Evolutionary conservation across 1,140 invertebrate species (phyloP), one percentile per base, ranked within the genome.

Genomic region (Gryon sp.): DNA sequence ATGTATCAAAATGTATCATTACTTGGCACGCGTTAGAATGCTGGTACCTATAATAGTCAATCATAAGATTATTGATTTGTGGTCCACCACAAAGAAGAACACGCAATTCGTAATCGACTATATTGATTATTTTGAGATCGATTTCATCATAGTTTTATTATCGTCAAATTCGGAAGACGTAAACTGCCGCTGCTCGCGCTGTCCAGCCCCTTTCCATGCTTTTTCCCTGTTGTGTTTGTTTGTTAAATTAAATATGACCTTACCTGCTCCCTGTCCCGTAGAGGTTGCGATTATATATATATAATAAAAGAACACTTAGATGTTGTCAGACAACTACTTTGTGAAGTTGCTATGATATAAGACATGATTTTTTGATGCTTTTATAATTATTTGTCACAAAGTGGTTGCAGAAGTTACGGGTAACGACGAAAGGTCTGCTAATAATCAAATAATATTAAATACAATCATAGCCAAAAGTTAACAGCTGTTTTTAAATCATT

Each of bases 141-240:
- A 63, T 63, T 60, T 68, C 55, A 72, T 60, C 43, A 62, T 40
- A 45, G 43, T 48, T 65, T 73, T 11, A 76, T 63, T 73, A 62
- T 40, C 34, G 63, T 78, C 72, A 59, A 76, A 81, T 86, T 87
- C 82, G 84, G 87, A 86, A 86, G 87, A 89, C 87, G 86, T 89
- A 86, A 77, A 89, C 87, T 88, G 87, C 87, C 87, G 87, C 87
- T 89, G 87, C 87, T 89, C 87, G 87, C 87, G 87, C 87, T 89
- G 87, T 87, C 83, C 87, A 87, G 86, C 86, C 86, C 85, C 85
- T 81, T 83, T 82, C 62, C 68, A 55, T 30, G 16, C 26, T 57
- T n/a, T n/a, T 48, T 14, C 40, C 60, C 36, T 38, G 45, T 48
- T 73, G 18, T 66, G 52, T 63, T 72, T 40, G 20, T 12, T 43